phyloP scores from a whole-genome alignment of 2,113 vertebrate species.

The Ictidomys tridecemlineatus region DNA sequence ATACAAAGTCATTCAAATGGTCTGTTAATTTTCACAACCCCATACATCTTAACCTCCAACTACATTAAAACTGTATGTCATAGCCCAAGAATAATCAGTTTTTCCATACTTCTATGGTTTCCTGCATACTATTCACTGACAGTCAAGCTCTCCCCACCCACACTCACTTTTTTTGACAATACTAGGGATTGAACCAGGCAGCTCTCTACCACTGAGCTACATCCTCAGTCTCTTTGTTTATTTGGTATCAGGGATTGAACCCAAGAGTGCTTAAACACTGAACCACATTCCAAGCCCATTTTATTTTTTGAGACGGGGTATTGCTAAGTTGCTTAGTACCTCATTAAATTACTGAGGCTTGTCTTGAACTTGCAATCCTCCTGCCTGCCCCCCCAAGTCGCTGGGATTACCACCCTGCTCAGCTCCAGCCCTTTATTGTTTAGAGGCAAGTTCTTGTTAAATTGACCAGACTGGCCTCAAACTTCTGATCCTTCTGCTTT shows the following conservation, averaged over 20 bases:
- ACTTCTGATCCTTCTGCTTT: not conserved
- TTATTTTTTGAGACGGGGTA: not conserved
- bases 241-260: no score
- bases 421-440: not conserved
- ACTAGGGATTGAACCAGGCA: not conserved
- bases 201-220: not conserved
- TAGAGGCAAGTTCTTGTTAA: not conserved
- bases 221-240: not conserved
- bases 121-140: not conserved
- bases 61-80: not conserved
- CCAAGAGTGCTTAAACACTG: not conserved
- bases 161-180: not conserved
- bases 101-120: not conserved
- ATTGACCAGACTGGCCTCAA: not conserved
- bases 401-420: not conserved
- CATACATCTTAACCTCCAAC: not conserved
- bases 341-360: not conserved
- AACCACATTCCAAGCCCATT: not conserved
- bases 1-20: not conserved
- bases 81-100: not conserved
- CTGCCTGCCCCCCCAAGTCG: not conserved
- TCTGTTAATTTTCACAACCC: slow-evolving; percentile 7
- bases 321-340: not conserved
- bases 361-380: not conserved
- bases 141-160: not conserved